Base-by-base conservation (phyloP, 2,113 vertebrate species). In the Heterocephalus glaber region DNA sequence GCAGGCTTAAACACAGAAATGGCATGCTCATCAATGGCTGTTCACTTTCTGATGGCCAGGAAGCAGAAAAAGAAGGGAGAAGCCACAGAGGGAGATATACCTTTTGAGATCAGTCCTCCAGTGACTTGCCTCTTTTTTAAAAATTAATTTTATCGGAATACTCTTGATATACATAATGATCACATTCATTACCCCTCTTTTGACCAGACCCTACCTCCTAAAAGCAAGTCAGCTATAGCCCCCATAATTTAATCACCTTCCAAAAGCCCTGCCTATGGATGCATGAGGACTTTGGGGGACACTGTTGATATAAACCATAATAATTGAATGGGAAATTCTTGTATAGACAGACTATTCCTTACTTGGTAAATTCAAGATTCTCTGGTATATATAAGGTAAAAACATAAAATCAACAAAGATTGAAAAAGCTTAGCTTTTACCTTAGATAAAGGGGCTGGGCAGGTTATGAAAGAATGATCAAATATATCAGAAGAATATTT, bases 281-380 rank as follows among this genome's bases (percentile, higher is more conserved):
- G 11, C 41, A 28, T 6, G 41, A 74, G 72, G 41, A 11, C 70
- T 7, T 70, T 74, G 24, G 41, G 41, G 70, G 38, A 26, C 12
- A 28, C 24, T 47, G 11, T 11, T 47, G 41, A 44, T 47, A 3
- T 74, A 47, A 74, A 47, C 24, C 44, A 10, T 88, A 76, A 92
- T 61, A n/a, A 81, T 2, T 16, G 83, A 81, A 94, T 91, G 65
- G 93, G 79, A 92, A 97, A 95, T 92, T 76, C 86, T 47, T 74
- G 47, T 24, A 8, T 41, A 89, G 47, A 12, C 63, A 82, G 35
- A 54, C 49, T 70, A 38, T 52, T 89, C 82, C 44, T 81, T 30
- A 76, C 24, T 90, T 92, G 33, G 79, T 86, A 89, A 76, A 70
- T 91, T 82, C 41, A 89, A 96, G 90, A 22, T 72, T 70, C 90